A percentile compares a stretch with the other conserved stretches of the same genome.
phyloP scores from a whole-genome alignment of 2,797 vertebrate species.

The Acipenser transmontanus region DNA sequence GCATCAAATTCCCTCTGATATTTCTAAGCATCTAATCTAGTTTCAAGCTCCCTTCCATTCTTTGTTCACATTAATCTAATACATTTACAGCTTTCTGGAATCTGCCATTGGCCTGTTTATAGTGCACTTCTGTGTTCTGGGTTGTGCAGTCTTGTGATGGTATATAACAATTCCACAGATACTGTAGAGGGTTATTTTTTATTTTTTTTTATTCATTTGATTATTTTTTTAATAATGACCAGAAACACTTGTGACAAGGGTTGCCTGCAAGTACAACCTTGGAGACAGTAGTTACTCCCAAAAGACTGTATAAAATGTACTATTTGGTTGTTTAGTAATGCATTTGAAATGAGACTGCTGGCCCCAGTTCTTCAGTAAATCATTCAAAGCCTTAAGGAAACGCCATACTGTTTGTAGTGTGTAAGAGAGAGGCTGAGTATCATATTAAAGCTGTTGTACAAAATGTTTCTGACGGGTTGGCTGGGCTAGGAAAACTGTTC shows the following conservation, averaged over 20 bases:
- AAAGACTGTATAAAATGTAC: not conserved
- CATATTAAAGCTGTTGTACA: no score
- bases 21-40: not conserved
- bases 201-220: slow-evolving; percentile 11
- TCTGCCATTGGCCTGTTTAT: not conserved
- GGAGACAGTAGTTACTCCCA: not conserved
- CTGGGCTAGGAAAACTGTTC: no score
- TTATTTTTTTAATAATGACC: not conserved
- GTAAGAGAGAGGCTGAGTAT: no score
- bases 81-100: not conserved
- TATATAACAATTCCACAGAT: slow-evolving; percentile 30
- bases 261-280: not conserved
- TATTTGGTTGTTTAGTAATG: not conserved
- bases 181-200: slow-evolving; percentile 22
- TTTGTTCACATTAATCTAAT: no score
- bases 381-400: not conserved
- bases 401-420: no score
- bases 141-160: not conserved
- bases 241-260: not conserved
- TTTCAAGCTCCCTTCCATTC: no score
- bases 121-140: slow-evolving; percentile 1
- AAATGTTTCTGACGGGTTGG: no score
- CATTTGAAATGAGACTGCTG: not conserved
- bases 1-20: not conserved
- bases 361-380: no score